Base-by-base conservation (phyloP, 2,113 vertebrate genomes). In the Spheniscus mendiculus region DNA sequence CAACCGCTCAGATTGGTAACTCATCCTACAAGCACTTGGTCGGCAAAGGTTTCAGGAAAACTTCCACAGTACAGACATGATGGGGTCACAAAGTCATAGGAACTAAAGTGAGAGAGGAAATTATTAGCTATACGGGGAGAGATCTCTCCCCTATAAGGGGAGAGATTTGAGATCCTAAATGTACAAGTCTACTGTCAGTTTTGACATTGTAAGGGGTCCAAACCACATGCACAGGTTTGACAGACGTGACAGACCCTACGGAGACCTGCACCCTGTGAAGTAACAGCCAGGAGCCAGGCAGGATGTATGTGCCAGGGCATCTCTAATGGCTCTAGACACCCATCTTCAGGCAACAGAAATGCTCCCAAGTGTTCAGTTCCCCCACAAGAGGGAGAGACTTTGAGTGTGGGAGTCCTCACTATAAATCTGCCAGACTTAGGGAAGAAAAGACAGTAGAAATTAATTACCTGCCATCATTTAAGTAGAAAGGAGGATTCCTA, bases 171-270 rank as follows among this genome's bases (percentile, higher is more conserved):
- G 83, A 61, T 71, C 32, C 62, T 59, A 42, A 59, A 59, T 5
- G 32, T 15, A 27, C 14, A 53, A 5, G 23, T 44, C 26, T 12
- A 6, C 32, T 42, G 32, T 16, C 38, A 30, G 34, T 36, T 55
- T 16, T 73, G 32, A 72, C 15, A 72, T 15, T 14, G 15, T 17
- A 19, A 20, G 8, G 20, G 27, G 34, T 42, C 36, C 23, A 70
- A 42, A 42, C 18, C 36, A 52, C 15, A 36, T 29, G 32, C 50
- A 19, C 8, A n/a, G n/a, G 30, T 38, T 42, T 88, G 83, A 45
- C 36, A 90, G 45, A 49, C 0, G 3, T 29, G 61, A 22, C 49
- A 56, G 74, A 58, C 12, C 49, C 53, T 42, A 15, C 0, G 0
- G 55, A 81, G 44, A 74, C 20, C 52, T 71, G 61, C 34, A 49